Conservation (phyloP, 2,113 vertebrate species). For the Atrichornis clamosus region DNA sequence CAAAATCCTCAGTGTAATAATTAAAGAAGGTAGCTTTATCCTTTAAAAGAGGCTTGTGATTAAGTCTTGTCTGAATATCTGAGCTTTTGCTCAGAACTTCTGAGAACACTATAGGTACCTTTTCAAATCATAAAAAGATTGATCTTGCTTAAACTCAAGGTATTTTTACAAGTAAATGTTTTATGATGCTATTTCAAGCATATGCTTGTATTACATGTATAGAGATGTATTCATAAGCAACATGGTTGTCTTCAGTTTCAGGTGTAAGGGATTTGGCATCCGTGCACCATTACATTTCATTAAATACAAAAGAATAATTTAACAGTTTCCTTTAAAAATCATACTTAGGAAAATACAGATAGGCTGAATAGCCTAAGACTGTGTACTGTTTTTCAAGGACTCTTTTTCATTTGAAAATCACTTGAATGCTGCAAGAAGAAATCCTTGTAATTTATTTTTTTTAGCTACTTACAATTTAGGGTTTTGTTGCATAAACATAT, state of each 20-base stretch:
- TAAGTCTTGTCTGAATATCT: constrained; percentile 23
- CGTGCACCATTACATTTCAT: neutral
- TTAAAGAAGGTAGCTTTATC: constrained; percentile 59
- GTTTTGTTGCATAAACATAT: neutral
- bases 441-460: neutral
- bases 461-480: neutral
- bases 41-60: constrained; percentile 40
- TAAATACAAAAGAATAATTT: neutral
- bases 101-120: neutral
- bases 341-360: neutral
- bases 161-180: neutral
- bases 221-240: neutral
- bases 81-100: neutral
- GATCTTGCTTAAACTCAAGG: neutral
- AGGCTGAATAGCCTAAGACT: neutral
- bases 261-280: neutral
- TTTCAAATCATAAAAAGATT: neutral
- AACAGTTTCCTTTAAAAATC: neutral
- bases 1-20: constrained; percentile 60
- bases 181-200: neutral
- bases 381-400: neutral
- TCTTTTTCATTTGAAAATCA: neutral
- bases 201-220: neutral
- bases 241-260: neutral
- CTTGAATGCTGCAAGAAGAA: neutral